Percentiles rank a stretch among this genome's conserved stretches.
These are phyloP conservation scores for Cataglyphis cursor DNA, from an alignment of 2,888 invertebrate genomes.

Conservation along the genomic window DNA sequence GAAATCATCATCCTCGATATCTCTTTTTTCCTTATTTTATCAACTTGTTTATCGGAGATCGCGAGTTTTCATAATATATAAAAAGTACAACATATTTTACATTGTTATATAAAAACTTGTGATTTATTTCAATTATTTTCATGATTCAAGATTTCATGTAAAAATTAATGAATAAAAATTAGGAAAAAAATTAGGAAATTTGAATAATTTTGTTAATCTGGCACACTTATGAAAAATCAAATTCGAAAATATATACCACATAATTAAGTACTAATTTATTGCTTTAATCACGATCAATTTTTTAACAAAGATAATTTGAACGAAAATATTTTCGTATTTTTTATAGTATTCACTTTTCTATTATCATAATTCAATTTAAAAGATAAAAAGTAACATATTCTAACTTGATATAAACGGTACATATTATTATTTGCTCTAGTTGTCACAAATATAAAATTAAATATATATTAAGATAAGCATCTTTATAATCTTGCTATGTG, in stretches of 20 bases:
- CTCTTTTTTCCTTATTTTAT: slow-evolving; percentile 32
- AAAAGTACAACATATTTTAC: background rate
- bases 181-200: background rate
- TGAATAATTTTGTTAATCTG: background rate
- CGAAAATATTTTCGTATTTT: background rate
- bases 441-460: background rate
- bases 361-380: background rate
- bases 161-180: background rate
- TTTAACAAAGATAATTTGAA: background rate
- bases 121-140: background rate
- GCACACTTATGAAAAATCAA: background rate
- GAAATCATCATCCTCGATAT: slow-evolving; percentile 51
- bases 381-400: background rate
- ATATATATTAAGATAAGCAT: slow-evolving; percentile 4
- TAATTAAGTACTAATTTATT: background rate
- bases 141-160: background rate
- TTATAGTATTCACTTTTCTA: background rate
- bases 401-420: background rate
- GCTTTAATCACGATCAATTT: background rate
- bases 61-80: slow-evolving; percentile 8
- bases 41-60: slow-evolving; percentile 24
- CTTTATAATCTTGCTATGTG: background rate
- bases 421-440: background rate
- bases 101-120: background rate
- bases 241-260: background rate